Evolutionary conservation across 2,797 vertebrate genomes (phyloP).

Genomic region (Pagetopsis macropterus): DNA sequence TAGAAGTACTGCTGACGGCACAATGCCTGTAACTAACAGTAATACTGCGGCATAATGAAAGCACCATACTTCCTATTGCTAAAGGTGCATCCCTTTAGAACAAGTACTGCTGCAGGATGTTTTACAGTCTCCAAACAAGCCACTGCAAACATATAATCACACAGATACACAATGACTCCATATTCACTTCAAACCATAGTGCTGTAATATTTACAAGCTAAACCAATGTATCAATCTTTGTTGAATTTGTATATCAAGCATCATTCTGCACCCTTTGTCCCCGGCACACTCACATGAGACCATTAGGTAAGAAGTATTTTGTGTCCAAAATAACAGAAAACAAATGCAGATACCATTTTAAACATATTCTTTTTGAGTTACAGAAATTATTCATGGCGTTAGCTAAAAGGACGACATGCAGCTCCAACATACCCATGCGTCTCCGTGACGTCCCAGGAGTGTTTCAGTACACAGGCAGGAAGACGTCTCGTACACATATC

Average conservation of each 20-base stretch:
- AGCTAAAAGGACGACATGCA: conserved; percentile 47
- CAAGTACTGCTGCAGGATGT: conserved; percentile 28
- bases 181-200: not conserved
- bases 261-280: conserved; percentile 8
- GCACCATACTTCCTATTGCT: conserved; percentile 42
- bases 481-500: conserved; percentile 50
- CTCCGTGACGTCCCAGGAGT: conserved; percentile 42
- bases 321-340: conserved; percentile 18
- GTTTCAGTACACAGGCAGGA: conserved; percentile 45
- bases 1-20: conserved; percentile 34
- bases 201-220: conserved; percentile 14
- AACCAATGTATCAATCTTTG: conserved; percentile 15
- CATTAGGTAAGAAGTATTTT: not conserved
- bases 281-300: not conserved
- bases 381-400: conserved; percentile 35
- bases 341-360: conserved; percentile 20
- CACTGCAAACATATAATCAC: conserved; percentile 2
- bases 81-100: conserved; percentile 40
- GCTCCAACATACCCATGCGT: conserved; percentile 53
- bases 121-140: conserved; percentile 11
- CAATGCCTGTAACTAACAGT: conserved; percentile 48
- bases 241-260: not conserved
- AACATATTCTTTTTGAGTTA: not conserved
- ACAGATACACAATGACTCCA: conserved; percentile 10
- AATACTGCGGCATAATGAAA: conserved; percentile 52